Percentiles rank a stretch among this genome's conserved stretches.
Evolutionary conservation across 2,888 invertebrate species (phyloP).

Genomic region (Lasioglossum villosulum): DNA sequence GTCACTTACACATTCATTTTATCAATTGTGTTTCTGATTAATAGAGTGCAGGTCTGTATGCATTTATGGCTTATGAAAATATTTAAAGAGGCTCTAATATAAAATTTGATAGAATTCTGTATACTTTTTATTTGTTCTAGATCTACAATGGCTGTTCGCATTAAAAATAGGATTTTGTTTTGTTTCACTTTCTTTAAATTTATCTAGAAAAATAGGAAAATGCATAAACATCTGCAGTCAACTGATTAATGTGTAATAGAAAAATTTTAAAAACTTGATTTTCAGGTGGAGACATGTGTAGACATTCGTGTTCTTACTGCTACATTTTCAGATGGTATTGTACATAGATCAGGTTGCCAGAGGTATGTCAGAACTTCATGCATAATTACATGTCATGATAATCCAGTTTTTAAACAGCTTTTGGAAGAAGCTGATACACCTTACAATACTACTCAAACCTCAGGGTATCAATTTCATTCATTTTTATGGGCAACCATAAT

Average conservation of each 20-base stretch:
- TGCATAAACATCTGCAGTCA: too few relatives aligned
- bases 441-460: constrained; percentile 71
- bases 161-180: too few relatives aligned
- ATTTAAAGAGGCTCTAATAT: too few relatives aligned
- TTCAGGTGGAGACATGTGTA: constrained; percentile 70
- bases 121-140: too few relatives aligned
- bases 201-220: too few relatives aligned
- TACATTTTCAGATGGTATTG: constrained; percentile 82
- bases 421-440: constrained; percentile 67
- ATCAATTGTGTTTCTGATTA: background rate
- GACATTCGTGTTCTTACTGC: constrained; percentile 82
- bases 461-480: constrained; percentile 90
- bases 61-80: too few relatives aligned
- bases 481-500: constrained; percentile 91
- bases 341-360: constrained; percentile 79
- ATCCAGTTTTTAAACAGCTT: constrained; percentile 73
- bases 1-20: background rate
- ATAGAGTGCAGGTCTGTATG: too few relatives aligned
- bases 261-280: constrained; percentile 13
- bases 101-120: too few relatives aligned
- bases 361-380: constrained; percentile 84
- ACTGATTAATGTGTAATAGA: background rate
- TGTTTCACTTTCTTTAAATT: too few relatives aligned
- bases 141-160: too few relatives aligned
- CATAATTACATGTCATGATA: constrained; percentile 81